Evolutionary conservation across 1,140 invertebrate species (phyloP), one percentile per base, ranked within the genome.

Genomic region (Hycleus cichorii): DNA sequence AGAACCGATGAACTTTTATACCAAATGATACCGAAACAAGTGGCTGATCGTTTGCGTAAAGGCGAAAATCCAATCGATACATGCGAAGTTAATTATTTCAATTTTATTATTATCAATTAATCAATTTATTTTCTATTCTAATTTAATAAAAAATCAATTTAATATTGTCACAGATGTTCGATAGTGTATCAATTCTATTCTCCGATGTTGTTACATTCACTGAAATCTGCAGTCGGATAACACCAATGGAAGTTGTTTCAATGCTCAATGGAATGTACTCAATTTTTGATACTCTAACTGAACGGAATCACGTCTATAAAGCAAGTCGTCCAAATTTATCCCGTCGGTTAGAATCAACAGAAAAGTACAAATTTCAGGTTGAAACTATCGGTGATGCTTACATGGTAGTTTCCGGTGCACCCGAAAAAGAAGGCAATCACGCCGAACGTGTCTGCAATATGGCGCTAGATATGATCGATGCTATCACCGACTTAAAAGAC

Each of bases 1-100:
- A 80, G 93, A 55, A 98, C 95, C 0, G 95, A 98, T 70, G 92
- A 96, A 61, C 76, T 98, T 1, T 75, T 98, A 0, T 98, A 98
- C 75, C 95, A 98, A 77, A 97, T 98, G 95, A 97, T 98, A 78
- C 96, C 95, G 4, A 97, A 96, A 75, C 89, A 93, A 73, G 93
- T 97, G 0, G 94, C 95, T 0, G 93, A 97, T 76, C 79, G 93
- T 57, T 77, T 98, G 12, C 77, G 95, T 58, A 88, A 88, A 51
- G 95, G 96, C 25, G 93, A 95, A 75, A 93, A 90, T 69, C 89
- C 93, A 0, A 91, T 97, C 43, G 90, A 94, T 64, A 97, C 95
- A 25, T 97, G 93, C 74, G 90, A 98, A 83, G 95, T 97, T 47
- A 75, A 12, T 11, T 47, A 39, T 47, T 42, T 4, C 8, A 42